These are phyloP conservation scores for Eutrigla gurnardus DNA, from an alignment of 2,797 vertebrate genomes.

Conservation along the genomic window DNA sequence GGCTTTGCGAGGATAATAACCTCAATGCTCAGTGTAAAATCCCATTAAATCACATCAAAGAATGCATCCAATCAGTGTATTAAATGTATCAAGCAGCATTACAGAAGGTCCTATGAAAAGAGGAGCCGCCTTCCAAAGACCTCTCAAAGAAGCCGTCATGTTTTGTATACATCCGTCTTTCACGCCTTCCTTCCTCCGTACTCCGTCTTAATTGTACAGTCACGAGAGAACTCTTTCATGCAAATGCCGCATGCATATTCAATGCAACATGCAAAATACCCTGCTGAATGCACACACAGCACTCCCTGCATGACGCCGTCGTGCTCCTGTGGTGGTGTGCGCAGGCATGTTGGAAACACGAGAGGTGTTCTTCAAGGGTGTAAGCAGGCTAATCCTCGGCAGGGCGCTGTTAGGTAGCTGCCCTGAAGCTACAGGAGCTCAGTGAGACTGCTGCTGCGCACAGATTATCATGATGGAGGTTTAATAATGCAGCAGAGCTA, in stretches of 20 bases:
- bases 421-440: constrained; percentile 27
- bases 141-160: neutral
- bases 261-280: constrained; percentile 8
- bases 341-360: constrained; percentile 11
- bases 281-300: constrained; percentile 23
- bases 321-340: neutral
- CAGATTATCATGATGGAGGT: constrained; percentile 34
- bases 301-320: constrained; percentile 4
- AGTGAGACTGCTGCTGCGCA: constrained; percentile 31
- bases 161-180: too few species aligned
- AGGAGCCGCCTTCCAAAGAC: neutral
- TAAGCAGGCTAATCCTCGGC: constrained; percentile 8
- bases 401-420: constrained; percentile 13
- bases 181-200: neutral
- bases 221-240: constrained; percentile 7
- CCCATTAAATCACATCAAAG: constrained; percentile 3
- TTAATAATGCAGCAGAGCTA: constrained; percentile 6
- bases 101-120: neutral
- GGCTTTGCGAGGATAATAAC: neutral
- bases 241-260: constrained; percentile 46
- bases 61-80: neutral
- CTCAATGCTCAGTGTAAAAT: neutral
- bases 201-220: neutral
- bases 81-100: neutral
- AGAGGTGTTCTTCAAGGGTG: constrained; percentile 11